Base-by-base conservation (phyloP, 2,797 vertebrate genomes). In the Poliocrania exsul region DNA sequence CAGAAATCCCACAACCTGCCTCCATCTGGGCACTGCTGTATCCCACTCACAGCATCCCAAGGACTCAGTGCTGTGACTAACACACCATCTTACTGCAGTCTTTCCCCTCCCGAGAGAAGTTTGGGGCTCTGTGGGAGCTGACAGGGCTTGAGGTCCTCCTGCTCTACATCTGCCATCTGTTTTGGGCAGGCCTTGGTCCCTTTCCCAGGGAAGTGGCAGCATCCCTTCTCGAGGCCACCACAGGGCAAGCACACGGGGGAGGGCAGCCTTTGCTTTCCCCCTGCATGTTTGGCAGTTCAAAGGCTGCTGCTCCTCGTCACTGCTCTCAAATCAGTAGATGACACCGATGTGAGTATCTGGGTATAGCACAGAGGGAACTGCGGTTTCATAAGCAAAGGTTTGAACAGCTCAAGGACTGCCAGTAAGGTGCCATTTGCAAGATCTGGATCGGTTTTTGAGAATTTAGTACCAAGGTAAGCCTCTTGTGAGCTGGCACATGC, bases 391-490 rank as follows among this genome's bases (percentile, higher is more conserved):
- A 66, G 40, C 26, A 7, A 24, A 44, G 23, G 23, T 37, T 46
- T 38, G 75, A 47, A n/a, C 47, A 33, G n/a, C 88, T 75, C 0
- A 0, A 62, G 58, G 47, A 86, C 40, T 51, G 28, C 67, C 82
- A 77, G 38, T 47, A 40, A 88, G 51, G 57, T 82, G 75, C 42
- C 47, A 31, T 47, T 62, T 82, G 46, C 49, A 90, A 84, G 90
- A 57, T 42, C 24, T 72, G 90, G 50, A 84, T 29, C 0, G 1
- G 11, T 31, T 49, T 89, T 33, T 57, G 72, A 61, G 82, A 53
- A 65, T 79, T 42, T 69, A 66, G n/a, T 62, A 92, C 20, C 28
- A 44, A 94, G 88, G 90, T 78, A 90, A 94, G 93, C 74, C 58
- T 26, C 80, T 54, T 64, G 72, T 2, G 31, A 81, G 37, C 66